Base-by-base conservation (phyloP, 2,888 invertebrate species). In the Syrphus vitripennis region DNA sequence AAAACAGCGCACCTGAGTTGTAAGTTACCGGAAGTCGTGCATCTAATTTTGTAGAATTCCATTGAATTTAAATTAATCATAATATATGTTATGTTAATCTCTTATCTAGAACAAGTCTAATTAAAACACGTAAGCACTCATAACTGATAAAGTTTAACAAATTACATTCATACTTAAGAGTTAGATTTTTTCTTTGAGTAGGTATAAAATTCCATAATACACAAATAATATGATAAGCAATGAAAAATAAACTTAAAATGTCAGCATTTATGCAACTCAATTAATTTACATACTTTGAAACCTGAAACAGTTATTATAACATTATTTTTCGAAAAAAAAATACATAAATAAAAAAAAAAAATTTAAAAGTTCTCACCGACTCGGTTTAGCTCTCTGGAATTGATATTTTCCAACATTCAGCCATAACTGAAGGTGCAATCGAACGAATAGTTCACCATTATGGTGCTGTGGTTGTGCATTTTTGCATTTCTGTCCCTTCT, bases 381-480 rank as follows among this genome's bases (percentile, higher is more conserved):
- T 12, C n/a, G n/a, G n/a, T n/a, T n/a, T n/a, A 12, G 34, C 63
- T 42, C 42, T 42, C 63, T 42, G 31, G 21, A 65, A 65, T 65
- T 31, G 6, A 21, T 67, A 31, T 48, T 67, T n/a, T 67, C 34
- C 67, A 67, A 24, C 34, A 48, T 67, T 50, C 48, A 50, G 67
- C 21, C 67, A 67, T 67, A 37, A 67, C 24, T n/a, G 7, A 67
- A 67, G 21, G 67, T 50, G 34, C 67, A 48, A 34, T 50, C 67
- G 34, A 34, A 50, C n/a, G 48, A 34, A 24, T 10, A 67, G 50
- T 9, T 19, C 16, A 45, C 63, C n/a, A 65, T 14, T 9, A 67
- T 67, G 50, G 50, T 50, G 67, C 21, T 50, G 48, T 67, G 48
- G 67, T 48, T 50, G 65, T 65, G 42, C 19, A 40, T 72, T 34